phyloP scores from a whole-genome alignment of 2,888 invertebrate species.

The Bombylius discolor region DNA sequence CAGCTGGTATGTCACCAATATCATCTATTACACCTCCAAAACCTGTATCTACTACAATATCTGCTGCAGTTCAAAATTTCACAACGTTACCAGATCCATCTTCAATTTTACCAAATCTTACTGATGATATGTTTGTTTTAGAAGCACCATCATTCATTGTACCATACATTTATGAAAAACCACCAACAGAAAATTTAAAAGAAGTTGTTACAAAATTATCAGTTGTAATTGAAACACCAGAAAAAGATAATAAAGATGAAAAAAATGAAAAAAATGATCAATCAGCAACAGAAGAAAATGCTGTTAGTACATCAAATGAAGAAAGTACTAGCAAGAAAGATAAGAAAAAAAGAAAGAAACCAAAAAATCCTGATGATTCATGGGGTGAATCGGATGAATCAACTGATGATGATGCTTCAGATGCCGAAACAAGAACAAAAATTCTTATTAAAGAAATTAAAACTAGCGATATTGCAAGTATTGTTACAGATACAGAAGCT shows the following conservation, averaged over 20 bases:
- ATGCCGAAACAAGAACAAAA: slow-evolving; percentile 38
- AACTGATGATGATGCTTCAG: slow-evolving; percentile 39
- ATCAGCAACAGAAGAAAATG: neutral
- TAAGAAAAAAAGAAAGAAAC: slow-evolving; percentile 26
- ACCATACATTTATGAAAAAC: slow-evolving; percentile 86
- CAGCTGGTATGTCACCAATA: slow-evolving; percentile 38
- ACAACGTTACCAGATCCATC: slow-evolving; percentile 35
- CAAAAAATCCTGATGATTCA: slow-evolving; percentile 43
- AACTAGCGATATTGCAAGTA: slow-evolving; percentile 38
- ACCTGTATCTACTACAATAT: slow-evolving; percentile 26
- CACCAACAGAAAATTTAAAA: slow-evolving; percentile 63
- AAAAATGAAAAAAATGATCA: slow-evolving; percentile 29
- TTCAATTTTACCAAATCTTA: slow-evolving; percentile 65
- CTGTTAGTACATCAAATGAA: slow-evolving; percentile 16
- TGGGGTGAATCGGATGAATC: slow-evolving; percentile 43
- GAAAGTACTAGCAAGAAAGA: slow-evolving; percentile 27
- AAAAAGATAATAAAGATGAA: slow-evolving; percentile 39
- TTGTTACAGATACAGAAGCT: slow-evolving; percentile 19
- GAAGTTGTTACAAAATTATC: slow-evolving; percentile 54
- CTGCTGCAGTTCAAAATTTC: slow-evolving; percentile 25
- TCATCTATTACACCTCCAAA: slow-evolving; percentile 22
- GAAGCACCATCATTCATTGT: slow-evolving; percentile 89
- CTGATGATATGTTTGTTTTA: slow-evolving; percentile 85
- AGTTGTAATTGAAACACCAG: slow-evolving; percentile 47
- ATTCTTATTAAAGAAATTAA: slow-evolving; percentile 43